A percentile compares a stretch with the other conserved stretches of the same genome.
phyloP scores from a whole-genome alignment of 2,888 invertebrate genomes.

The Onchidella celtica region DNA sequence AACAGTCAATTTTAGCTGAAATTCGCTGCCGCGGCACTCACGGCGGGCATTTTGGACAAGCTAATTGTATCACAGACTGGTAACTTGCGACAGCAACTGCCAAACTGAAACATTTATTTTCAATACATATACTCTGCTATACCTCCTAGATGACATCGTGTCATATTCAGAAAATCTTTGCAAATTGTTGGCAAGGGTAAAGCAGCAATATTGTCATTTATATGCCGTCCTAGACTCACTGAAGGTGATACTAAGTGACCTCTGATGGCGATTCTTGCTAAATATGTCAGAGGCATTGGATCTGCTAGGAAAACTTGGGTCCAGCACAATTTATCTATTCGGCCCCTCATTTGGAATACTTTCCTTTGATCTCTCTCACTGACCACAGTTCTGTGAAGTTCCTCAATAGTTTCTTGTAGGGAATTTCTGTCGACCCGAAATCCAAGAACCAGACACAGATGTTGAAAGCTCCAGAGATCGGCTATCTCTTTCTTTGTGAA shows the following conservation, averaged over 20 bases:
- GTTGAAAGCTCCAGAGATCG: conserved; percentile 39
- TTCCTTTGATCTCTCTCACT: neutral
- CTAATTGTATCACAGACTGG: too few relatives aligned
- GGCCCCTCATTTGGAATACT: neutral
- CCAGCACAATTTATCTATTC: conserved; percentile 20
- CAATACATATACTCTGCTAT: conserved; percentile 20
- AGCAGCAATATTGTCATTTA: conserved; percentile 17
- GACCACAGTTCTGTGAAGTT: conserved; percentile 6
- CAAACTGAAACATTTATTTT: too few relatives aligned
- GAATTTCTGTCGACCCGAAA: conserved; percentile 40
- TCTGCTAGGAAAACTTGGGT: neutral
- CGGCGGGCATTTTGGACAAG: too few relatives aligned
- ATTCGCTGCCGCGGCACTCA: too few relatives aligned
- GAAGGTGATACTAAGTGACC: conserved; percentile 10
- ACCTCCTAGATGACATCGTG: conserved; percentile 16
- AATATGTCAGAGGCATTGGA: conserved; percentile 37
- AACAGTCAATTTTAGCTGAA: too few relatives aligned
- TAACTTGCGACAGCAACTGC: too few relatives aligned
- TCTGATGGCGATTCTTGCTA: conserved; percentile 36
- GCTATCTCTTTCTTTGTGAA: conserved; percentile 14
- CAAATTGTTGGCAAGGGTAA: conserved; percentile 35
- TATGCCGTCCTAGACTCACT: conserved; percentile 22
- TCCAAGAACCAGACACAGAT: conserved; percentile 35
- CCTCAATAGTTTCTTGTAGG: conserved; percentile 29
- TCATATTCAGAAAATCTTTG: conserved; percentile 34